These are phyloP conservation scores for Amorpha juglandis DNA, from an alignment of 2,888 invertebrate genomes.

Conservation along the genomic window DNA sequence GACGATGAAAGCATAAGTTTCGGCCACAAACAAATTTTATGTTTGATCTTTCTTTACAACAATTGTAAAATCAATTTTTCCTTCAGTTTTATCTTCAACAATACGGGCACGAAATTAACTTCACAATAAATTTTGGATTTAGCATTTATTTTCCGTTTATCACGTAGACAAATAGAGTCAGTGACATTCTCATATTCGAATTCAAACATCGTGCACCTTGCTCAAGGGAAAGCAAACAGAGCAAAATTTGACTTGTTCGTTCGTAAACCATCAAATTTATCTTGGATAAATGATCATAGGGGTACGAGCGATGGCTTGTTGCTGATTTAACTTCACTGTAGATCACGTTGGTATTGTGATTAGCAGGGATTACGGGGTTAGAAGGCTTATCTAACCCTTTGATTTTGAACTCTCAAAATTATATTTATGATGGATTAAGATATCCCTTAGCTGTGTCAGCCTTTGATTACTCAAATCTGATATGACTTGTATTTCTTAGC, in stretches of 20 bases:
- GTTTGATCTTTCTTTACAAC: neutral
- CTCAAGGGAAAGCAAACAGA: constrained; percentile 29
- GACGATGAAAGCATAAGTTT: neutral
- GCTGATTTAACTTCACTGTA: constrained; percentile 6
- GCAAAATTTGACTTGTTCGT: constrained; percentile 24
- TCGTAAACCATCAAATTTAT: constrained; percentile 26
- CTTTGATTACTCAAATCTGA: neutral
- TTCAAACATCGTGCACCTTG: constrained; percentile 29
- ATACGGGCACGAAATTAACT: neutral
- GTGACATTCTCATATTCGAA: constrained; percentile 31
- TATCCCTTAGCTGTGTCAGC: neutral
- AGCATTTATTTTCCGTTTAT: neutral
- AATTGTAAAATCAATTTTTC: constrained; percentile 1
- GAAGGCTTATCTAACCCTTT: neutral
- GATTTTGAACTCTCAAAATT: constrained; percentile 7
- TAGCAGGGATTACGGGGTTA: neutral
- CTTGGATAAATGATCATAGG: constrained; percentile 25
- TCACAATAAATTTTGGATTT: neutral
- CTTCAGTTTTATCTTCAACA: neutral
- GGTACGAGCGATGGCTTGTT: constrained; percentile 17
- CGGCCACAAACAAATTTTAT: neutral
- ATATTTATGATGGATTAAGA: constrained; percentile 11
- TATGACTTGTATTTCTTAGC: neutral
- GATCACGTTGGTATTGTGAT: constrained; percentile 10
- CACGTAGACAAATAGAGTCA: constrained; percentile 18